These are phyloP conservation scores for Ramphastos sulfuratus DNA, from an alignment of 2,113 vertebrate species.

Conservation along the genomic window DNA sequence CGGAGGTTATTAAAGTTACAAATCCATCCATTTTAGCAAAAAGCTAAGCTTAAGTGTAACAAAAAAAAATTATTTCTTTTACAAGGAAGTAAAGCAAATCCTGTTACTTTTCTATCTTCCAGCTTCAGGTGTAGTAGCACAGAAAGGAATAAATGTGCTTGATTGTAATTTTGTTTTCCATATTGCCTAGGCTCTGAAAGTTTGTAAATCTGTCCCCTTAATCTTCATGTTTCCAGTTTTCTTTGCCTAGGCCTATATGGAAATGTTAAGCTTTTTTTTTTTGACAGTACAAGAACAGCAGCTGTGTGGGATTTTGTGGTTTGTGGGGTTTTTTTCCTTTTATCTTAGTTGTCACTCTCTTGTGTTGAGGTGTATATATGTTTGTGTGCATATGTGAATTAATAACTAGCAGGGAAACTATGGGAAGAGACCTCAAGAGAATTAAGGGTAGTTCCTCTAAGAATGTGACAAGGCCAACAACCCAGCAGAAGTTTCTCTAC, in stretches of 20 bases:
- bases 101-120: not conserved
- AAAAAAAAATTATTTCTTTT: not conserved
- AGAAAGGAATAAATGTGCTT: not conserved
- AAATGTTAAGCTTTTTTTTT: not conserved
- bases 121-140: not conserved
- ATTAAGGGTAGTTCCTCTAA: not conserved
- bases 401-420: not conserved
- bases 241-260: not conserved
- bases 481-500: not conserved
- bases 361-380: not conserved
- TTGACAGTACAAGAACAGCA: not conserved
- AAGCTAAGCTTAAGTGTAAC: not conserved
- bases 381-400: not conserved
- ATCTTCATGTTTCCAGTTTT: not conserved
- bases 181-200: not conserved
- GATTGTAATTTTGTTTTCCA: not conserved
- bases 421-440: not conserved
- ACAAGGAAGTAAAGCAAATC: not conserved
- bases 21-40: not conserved
- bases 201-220: not conserved
- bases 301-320: not conserved
- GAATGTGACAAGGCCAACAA: not conserved
- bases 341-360: not conserved
- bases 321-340: not conserved
- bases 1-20: not conserved